Evolutionary conservation across 1,140 invertebrate genomes (phyloP), one percentile per base, ranked within the genome.

Genomic region (Cotesia typhae): DNA sequence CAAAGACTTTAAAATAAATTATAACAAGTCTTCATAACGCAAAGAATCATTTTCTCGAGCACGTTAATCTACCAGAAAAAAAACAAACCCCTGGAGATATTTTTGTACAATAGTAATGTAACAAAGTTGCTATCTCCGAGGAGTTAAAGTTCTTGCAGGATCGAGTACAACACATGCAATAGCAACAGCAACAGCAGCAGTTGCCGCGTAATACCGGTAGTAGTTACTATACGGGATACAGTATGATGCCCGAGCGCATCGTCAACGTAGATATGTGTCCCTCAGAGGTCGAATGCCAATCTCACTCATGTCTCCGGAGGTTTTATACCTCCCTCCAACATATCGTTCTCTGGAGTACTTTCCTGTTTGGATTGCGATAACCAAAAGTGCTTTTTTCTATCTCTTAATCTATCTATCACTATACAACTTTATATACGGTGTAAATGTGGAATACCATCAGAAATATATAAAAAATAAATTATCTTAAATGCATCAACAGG

Each of bases 121-220:
- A 67, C 66, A 67, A 67, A 67, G 66, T 67, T 67, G 52, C 52
- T 67, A 67, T 67, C 66, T 67, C 66, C 9, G 7, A 67, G 66
- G 51, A 51, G 17, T 41, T 66, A n/a, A 52, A 52, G 47, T 55
- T 55, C 66, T 51, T 67, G 53, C 10, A 47, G 41, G 10, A 47
- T 7, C 41, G 10, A 47, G 10, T 10, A 47, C 10, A 47, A 10
- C 41, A 47, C 41, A 47, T 47, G 41, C 41, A 47, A 47, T 10
- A 47, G 6, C 41, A 47, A 10, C 41, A 47, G 41, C 41, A 47
- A 47, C 10, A 47, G 41, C 41, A 47, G 10, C 10, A 9, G 41
- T 10, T 47, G 7, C 10, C 6, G 6, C 6, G 5, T 47, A 47
- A 7, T 10, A 47, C 4, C 10, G 6, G 41, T 2, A 6, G 2